Percentiles rank a stretch among this genome's conserved stretches.
These are phyloP conservation scores for Panthera tigris DNA, from an alignment of 2,113 vertebrate genomes.

Conservation along the genomic window DNA sequence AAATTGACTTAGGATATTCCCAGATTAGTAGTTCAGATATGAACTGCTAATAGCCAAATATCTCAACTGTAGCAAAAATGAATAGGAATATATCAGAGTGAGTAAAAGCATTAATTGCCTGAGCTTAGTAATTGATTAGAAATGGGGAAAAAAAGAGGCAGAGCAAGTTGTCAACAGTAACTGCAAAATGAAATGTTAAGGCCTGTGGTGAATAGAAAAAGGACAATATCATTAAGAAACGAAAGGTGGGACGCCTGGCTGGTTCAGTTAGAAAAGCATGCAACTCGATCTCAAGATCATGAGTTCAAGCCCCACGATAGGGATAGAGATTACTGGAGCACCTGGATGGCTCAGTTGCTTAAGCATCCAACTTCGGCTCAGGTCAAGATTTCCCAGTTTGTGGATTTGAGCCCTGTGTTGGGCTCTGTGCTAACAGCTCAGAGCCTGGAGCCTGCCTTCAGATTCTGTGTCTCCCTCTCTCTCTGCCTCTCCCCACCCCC, in stretches of 20 bases:
- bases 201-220: not conserved
- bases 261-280: not conserved
- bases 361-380: no score
- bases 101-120: not conserved
- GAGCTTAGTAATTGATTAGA: not conserved
- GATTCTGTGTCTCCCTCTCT: no score
- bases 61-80: not conserved
- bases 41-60: not conserved
- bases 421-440: no score
- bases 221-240: not conserved
- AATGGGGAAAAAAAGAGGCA: not conserved
- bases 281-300: not conserved
- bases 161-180: conserved; percentile 8
- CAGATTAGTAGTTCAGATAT: not conserved
- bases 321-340: not conserved
- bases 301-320: not conserved
- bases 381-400: no score
- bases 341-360: no score
- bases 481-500: no score
- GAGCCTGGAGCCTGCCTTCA: no score
- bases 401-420: no score
- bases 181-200: not conserved
- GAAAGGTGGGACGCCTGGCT: not conserved
- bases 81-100: not conserved
- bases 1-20: not conserved